Percentiles rank a stretch among this genome's conserved stretches.
phyloP scores from a whole-genome alignment of 2,888 invertebrate genomes.

The Podotricha telesiphe region DNA sequence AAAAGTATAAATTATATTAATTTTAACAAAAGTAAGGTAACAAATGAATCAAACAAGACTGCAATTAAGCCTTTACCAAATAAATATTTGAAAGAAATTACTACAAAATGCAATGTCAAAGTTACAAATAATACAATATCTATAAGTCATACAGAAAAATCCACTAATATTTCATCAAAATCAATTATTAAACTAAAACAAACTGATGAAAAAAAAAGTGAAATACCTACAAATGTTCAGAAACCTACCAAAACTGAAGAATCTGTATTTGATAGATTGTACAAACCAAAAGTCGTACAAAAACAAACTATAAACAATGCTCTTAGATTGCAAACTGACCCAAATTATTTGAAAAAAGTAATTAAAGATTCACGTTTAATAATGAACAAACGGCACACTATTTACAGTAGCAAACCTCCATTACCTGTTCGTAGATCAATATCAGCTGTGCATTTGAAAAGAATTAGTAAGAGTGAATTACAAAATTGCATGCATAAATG shows the following conservation, averaged over 20 bases:
- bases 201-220: constrained; percentile 50
- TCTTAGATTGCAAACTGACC: constrained; percentile 58
- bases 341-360: constrained; percentile 60
- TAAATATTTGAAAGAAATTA: constrained; percentile 17
- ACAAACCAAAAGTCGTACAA: constrained; percentile 61
- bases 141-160: constrained; percentile 24
- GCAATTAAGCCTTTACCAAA: background rate
- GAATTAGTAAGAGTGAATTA: constrained; percentile 63
- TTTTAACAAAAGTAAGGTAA: constrained; percentile 7
- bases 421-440: constrained; percentile 68
- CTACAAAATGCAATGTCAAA: constrained; percentile 18
- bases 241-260: constrained; percentile 47
- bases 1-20: constrained; percentile 19
- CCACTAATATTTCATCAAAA: constrained; percentile 28
- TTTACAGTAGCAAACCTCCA: constrained; percentile 51
- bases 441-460: constrained; percentile 77
- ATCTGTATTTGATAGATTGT: constrained; percentile 72
- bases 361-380: constrained; percentile 57
- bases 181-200: constrained; percentile 38
- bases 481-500: constrained; percentile 72
- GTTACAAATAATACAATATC: background rate
- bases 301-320: constrained; percentile 52
- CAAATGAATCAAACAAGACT: constrained; percentile 3
- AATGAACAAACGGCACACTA: constrained; percentile 59
- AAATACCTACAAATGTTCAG: constrained; percentile 44